These are phyloP conservation scores for Aricia artaxerxes DNA, from an alignment of 2,888 invertebrate species.

Conservation along the genomic window DNA sequence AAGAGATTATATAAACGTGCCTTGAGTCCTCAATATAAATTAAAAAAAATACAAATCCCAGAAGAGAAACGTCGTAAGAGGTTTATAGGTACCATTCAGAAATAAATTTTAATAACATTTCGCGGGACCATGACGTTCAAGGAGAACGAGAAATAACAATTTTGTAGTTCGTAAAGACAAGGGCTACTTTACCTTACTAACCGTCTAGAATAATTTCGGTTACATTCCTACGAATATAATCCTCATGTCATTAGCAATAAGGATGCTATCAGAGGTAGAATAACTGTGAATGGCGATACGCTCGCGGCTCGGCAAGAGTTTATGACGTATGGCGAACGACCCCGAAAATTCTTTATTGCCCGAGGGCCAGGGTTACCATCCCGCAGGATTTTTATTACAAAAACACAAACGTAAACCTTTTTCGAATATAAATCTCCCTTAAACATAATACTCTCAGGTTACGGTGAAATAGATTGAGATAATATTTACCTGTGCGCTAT, in stretches of 20 bases:
- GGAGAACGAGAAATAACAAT: slow-evolving; percentile 27
- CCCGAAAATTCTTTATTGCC: slow-evolving; percentile 27
- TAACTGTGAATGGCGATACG: neutral
- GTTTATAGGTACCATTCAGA: neutral
- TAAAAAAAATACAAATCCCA: neutral
- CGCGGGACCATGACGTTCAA: slow-evolving; percentile 10
- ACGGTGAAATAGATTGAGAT: slow-evolving; percentile 1
- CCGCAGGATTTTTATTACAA: slow-evolving; percentile 20
- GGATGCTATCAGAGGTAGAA: neutral
- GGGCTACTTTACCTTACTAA: slow-evolving; percentile 3
- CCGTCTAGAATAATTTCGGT: no score
- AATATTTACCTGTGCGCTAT: neutral
- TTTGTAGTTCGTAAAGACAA: slow-evolving; percentile 26
- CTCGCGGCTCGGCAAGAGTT: slow-evolving; percentile 9
- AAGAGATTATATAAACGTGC: neutral
- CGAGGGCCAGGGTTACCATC: slow-evolving; percentile 4
- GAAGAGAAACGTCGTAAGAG: neutral
- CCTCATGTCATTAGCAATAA: no score
- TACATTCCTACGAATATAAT: no score
- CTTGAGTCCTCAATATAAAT: neutral
- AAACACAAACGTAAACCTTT: slow-evolving; percentile 20
- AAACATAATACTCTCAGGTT: neutral
- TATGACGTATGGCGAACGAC: slow-evolving; percentile 20
- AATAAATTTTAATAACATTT: neutral
- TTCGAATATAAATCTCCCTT: slow-evolving; percentile 20